Percentiles rank a stretch among this genome's conserved stretches.
Conservation (phyloP, 1,140 invertebrate species). For the Musca vetustissima region DNA sequence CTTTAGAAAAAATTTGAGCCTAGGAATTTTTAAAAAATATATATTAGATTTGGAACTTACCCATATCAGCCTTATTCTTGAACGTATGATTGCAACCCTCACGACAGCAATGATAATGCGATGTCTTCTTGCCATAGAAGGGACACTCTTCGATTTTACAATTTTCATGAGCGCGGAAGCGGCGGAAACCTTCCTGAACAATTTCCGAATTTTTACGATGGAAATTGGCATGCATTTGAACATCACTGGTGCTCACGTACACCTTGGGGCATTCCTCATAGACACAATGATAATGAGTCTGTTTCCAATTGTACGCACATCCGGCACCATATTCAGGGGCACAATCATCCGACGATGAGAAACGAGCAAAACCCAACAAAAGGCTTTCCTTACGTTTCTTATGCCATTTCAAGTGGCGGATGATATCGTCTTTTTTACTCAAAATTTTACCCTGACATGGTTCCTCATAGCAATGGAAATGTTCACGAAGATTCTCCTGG, state of each 20-base stretch:
- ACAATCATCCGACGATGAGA: conserved; percentile 89
- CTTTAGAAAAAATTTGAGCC: no score
- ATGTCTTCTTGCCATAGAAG: conserved; percentile 93
- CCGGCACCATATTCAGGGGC: conserved; percentile 65
- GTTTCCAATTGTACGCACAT: conserved; percentile 93
- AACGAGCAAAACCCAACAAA: conserved; percentile 93
- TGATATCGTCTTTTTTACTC: conserved; percentile 98
- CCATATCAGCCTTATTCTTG: conserved; percentile 99
- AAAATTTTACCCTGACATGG: conserved; percentile 84
- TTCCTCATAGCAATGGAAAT: conserved; percentile 91
- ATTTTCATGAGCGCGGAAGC: conserved; percentile 52
- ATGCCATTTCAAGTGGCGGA: conserved; percentile 95
- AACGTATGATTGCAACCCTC: conserved; percentile 92
- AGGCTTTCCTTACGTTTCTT: conserved; percentile 96
- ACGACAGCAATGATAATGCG: conserved; percentile 95
- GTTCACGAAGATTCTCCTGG: conserved; percentile 67
- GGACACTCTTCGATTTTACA: conserved; percentile 69
- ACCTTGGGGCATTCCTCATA: conserved; percentile 96
- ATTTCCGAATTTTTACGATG: conserved; percentile 97
- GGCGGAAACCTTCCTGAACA: conserved; percentile 81
- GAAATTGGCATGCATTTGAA: conserved; percentile 99
- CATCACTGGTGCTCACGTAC: conserved; percentile 97
- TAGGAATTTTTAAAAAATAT: no score
- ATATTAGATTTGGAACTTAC: conserved; percentile 63
- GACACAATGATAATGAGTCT: conserved; percentile 98